Evolutionary conservation across 2,113 vertebrate genomes (phyloP).

Genomic region (Rafetus swinhoei): DNA sequence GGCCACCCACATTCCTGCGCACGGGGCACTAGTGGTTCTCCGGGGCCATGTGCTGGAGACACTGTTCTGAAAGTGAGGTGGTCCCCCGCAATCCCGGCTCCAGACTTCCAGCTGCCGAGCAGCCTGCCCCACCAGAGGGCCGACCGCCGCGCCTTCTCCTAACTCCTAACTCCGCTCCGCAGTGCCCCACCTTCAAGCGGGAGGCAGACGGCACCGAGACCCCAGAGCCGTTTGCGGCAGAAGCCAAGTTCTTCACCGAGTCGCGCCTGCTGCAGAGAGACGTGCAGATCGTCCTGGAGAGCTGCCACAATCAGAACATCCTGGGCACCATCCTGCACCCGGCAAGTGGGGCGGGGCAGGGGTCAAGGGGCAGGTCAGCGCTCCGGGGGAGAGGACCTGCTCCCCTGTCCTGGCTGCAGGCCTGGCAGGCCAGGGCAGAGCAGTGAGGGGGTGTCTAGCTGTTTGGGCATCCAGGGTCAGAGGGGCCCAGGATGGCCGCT

Average conservation of each 20-base stretch:
- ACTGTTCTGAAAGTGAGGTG: too few species aligned
- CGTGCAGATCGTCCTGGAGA: conserved; percentile 97
- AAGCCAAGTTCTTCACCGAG: conserved; percentile 98
- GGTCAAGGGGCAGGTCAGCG: fast-evolving
- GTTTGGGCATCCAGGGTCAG: fast-evolving
- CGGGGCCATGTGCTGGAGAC: too few species aligned
- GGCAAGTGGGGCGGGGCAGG: conserved; percentile 66
- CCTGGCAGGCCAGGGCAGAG: neutral
- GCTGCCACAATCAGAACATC: conserved; percentile 96
- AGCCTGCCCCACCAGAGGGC: neutral
- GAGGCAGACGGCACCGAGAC: conserved; percentile 90
- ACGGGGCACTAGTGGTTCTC: neutral
- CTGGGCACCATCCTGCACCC: conserved; percentile 97
- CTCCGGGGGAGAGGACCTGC: too few species aligned
- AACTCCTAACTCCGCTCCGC: too few species aligned
- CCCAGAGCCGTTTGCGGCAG: conserved; percentile 92
- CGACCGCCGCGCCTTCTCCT: too few species aligned
- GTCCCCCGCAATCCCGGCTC: neutral
- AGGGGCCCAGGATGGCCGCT: neutral
- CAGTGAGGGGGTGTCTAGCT: neutral
- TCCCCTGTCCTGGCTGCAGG: too few species aligned
- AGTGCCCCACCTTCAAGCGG: conserved; percentile 95
- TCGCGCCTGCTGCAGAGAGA: conserved; percentile 95
- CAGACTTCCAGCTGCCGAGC: neutral
- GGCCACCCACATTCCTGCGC: too few species aligned